Percentiles rank a stretch among this genome's conserved stretches.
These are phyloP conservation scores for Zalophus californianus DNA, from an alignment of 2,797 vertebrate genomes.

Conservation along the genomic window DNA sequence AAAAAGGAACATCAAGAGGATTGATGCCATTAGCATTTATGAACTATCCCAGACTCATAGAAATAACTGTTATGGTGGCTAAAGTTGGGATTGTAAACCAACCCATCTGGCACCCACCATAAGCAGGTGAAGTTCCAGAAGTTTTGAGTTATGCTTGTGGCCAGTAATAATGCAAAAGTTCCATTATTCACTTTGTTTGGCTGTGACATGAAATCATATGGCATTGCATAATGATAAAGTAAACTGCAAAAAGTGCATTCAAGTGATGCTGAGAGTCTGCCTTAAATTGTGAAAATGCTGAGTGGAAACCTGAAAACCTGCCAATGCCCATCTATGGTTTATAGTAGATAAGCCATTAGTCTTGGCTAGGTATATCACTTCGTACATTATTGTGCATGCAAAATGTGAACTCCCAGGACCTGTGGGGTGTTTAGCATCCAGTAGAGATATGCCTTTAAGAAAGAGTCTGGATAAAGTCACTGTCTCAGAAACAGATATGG, in stretches of 20 bases:
- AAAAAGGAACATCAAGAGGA: background rate
- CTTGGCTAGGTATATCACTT: slow-evolving; percentile 64
- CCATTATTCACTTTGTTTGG: slow-evolving; percentile 64
- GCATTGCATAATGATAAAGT: slow-evolving; percentile 56
- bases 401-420: slow-evolving; percentile 39
- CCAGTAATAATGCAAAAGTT: slow-evolving; percentile 31
- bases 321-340: slow-evolving; percentile 67
- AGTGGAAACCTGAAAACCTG: slow-evolving; percentile 76
- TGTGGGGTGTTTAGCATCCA: background rate
- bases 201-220: slow-evolving; percentile 72
- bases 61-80: background rate
- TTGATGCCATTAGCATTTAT: background rate
- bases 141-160: background rate
- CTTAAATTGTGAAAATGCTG: slow-evolving; percentile 73
- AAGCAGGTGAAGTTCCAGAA: background rate
- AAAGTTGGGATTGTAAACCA: background rate
- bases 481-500: slow-evolving; percentile 5
- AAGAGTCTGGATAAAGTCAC: slow-evolving; percentile 50
- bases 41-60: background rate
- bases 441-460: slow-evolving; percentile 57
- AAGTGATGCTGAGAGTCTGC: slow-evolving; percentile 66
- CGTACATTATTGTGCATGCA: slow-evolving; percentile 20
- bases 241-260: slow-evolving; percentile 65
- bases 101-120: background rate
- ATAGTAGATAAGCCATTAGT: slow-evolving; percentile 73